Evolutionary conservation across 2,113 vertebrate genomes (phyloP).

Genomic region (Clupea harengus): DNA sequence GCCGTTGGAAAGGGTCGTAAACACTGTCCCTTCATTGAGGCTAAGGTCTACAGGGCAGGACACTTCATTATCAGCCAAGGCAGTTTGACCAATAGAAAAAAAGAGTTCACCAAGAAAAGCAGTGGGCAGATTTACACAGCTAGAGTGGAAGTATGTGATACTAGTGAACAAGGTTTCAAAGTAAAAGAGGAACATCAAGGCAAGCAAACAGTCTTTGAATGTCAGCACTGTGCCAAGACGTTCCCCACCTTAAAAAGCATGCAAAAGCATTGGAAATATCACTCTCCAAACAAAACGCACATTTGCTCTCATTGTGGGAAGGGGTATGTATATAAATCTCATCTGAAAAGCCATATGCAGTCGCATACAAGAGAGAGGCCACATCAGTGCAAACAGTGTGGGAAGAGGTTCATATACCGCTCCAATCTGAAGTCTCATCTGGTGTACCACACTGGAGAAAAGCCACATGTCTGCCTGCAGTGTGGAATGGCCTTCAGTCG

Average conservation of each 20-base stretch:
- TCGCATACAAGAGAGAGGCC: background rate
- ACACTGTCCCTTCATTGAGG: background rate
- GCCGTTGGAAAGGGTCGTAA: background rate
- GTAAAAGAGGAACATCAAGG: background rate
- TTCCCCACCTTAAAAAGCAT: background rate
- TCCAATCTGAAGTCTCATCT: background rate
- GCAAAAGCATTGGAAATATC: background rate
- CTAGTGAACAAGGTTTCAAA: background rate
- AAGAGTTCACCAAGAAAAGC: background rate
- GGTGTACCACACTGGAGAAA: background rate
- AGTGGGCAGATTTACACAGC: background rate
- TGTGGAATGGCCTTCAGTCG: background rate
- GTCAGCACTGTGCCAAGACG: background rate
- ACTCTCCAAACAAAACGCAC: background rate
- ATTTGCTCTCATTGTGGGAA: background rate
- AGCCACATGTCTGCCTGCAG: slow-evolving; percentile 11
- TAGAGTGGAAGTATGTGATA: background rate
- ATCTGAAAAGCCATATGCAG: background rate
- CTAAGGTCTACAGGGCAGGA: background rate
- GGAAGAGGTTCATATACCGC: background rate
- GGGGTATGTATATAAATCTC: background rate
- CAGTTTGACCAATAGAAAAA: background rate
- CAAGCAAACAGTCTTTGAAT: background rate
- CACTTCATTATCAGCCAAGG: background rate
- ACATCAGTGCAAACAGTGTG: background rate